These are phyloP conservation scores for Apamea anceps DNA, from an alignment of 2,888 invertebrate species.

Conservation along the genomic window DNA sequence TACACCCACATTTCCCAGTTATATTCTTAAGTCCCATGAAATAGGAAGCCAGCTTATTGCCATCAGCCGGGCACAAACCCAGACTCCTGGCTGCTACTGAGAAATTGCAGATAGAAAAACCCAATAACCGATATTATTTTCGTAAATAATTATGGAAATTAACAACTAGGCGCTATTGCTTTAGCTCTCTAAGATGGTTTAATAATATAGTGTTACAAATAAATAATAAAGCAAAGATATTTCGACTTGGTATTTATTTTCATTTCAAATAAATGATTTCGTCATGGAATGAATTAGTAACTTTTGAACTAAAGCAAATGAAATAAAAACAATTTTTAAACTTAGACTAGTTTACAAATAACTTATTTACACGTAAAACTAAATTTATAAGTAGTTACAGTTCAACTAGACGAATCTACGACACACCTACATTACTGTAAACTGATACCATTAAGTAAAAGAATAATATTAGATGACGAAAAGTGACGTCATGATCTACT, in stretches of 20 bases:
- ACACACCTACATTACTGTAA: not conserved
- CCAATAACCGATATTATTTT: not conserved
- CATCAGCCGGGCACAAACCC: not conserved
- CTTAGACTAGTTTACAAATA: constrained; percentile 14
- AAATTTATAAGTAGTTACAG: constrained; percentile 27
- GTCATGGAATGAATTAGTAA: not conserved
- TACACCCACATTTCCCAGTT: not conserved
- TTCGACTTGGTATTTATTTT: not conserved
- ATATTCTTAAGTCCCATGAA: not conserved
- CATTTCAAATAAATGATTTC: not conserved
- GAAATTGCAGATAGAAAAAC: not conserved
- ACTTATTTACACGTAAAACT: not conserved
- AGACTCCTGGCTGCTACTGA: not conserved
- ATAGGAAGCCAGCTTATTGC: not conserved
- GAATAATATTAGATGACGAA: constrained; percentile 4
- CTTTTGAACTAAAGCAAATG: not conserved
- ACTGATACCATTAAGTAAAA: constrained; percentile 10
- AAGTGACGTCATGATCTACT: constrained; percentile 38
- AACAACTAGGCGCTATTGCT: not conserved
- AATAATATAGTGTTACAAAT: not conserved
- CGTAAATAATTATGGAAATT: not conserved
- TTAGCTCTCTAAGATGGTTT: too few species aligned
- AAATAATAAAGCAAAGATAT: not conserved
- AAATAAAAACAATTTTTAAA: not conserved
- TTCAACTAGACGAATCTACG: not conserved